A percentile compares a stretch with the other conserved stretches of the same genome.
phyloP scores from a whole-genome alignment of 2,888 invertebrate genomes.

The Drepana falcataria region DNA sequence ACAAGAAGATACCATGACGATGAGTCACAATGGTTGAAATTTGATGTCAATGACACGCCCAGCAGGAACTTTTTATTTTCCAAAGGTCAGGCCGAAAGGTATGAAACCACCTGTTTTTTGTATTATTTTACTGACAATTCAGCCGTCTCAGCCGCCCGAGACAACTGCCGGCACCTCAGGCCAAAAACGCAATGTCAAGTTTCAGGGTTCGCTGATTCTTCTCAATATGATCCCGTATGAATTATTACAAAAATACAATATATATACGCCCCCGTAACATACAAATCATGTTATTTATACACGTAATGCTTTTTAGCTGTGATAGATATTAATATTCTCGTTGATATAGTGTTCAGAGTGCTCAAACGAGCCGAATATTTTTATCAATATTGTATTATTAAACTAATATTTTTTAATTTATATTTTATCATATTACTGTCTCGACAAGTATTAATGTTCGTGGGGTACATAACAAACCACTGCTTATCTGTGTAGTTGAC shows the following conservation, averaged over 20 bases:
- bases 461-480: too few relatives aligned
- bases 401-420: not conserved
- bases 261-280: not conserved
- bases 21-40: slow-evolving; percentile 3
- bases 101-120: slow-evolving; percentile 42
- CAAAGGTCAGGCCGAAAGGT: slow-evolving; percentile 40
- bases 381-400: not conserved
- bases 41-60: slow-evolving; percentile 40
- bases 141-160: slow-evolving; percentile 30
- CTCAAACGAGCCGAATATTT: not conserved
- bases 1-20: not conserved
- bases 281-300: not conserved
- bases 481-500: too few relatives aligned
- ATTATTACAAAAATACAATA: not conserved
- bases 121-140: slow-evolving; percentile 58
- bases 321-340: not conserved
- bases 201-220: slow-evolving; percentile 4
- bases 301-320: not conserved
- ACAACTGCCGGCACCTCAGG: slow-evolving; percentile 44
- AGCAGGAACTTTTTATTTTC: slow-evolving; percentile 30
- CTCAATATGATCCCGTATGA: not conserved
- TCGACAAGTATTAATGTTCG: too few relatives aligned
- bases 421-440: too few relatives aligned
- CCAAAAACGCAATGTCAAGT: slow-evolving; percentile 35
- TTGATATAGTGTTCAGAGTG: not conserved